These are phyloP conservation scores for Oophaga sylvatica DNA, from an alignment of 2,797 vertebrate species.

Conservation along the genomic window DNA sequence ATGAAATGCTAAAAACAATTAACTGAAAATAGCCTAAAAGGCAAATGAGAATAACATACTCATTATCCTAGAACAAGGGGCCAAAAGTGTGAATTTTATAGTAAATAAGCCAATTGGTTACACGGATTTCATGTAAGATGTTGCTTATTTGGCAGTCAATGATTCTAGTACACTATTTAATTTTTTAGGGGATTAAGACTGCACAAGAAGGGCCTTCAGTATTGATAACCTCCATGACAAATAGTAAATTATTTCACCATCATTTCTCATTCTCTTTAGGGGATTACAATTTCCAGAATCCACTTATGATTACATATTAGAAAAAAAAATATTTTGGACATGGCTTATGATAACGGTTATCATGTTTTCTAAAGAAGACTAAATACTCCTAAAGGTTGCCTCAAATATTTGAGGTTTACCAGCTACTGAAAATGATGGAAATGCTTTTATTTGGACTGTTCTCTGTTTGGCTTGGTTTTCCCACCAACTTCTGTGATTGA, in stretches of 20 bases:
- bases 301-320: not conserved
- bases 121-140: constrained; percentile 13
- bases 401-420: constrained; percentile 27
- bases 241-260: not conserved
- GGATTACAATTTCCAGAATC: not conserved
- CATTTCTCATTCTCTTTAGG: not conserved
- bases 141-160: constrained; percentile 29
- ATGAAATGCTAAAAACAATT: not conserved
- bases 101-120: constrained; percentile 54
- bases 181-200: constrained; percentile 8
- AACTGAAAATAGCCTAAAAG: constrained; percentile 60
- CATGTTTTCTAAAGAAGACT: not conserved
- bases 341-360: not conserved
- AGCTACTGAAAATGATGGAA: constrained; percentile 21
- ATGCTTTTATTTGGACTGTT: not conserved
- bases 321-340: not conserved
- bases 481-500: constrained; percentile 11
- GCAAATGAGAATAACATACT: constrained; percentile 57
- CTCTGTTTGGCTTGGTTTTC: not conserved
- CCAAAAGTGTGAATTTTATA: constrained; percentile 49
- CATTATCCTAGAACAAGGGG: constrained; percentile 62
- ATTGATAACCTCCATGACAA: constrained; percentile 12
- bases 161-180: not conserved
- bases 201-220: constrained; percentile 13
- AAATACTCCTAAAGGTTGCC: not conserved